Evolutionary conservation across 2,113 vertebrate species (phyloP).

Genomic region (Mustela lutreola): DNA sequence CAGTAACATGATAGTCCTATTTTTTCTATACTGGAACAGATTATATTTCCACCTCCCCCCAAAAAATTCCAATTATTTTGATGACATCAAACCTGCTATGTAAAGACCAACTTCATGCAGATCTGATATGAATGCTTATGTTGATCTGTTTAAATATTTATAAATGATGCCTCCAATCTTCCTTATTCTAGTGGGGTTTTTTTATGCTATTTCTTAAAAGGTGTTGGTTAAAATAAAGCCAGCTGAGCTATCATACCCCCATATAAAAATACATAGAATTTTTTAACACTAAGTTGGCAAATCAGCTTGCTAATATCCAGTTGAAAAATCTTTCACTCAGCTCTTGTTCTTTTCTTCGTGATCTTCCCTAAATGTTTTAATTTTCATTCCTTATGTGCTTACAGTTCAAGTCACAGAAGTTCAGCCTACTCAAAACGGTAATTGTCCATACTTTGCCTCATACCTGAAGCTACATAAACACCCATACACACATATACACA

Average conservation of each 20-base stretch:
- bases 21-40: constrained; percentile 54
- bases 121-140: constrained; percentile 74
- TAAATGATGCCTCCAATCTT: constrained; percentile 29
- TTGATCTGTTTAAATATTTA: constrained; percentile 76
- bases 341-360: background rate
- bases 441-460: background rate
- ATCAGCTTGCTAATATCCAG: background rate
- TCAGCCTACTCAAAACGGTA: background rate
- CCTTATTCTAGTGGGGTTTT: constrained; percentile 49
- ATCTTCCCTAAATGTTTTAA: background rate
- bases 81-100: constrained; percentile 69
- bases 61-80: constrained; percentile 48
- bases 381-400: background rate
- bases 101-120: constrained; percentile 60
- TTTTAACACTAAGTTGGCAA: background rate
- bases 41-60: constrained; percentile 20
- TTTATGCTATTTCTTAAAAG: constrained; percentile 7
- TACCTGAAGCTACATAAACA: background rate
- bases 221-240: constrained; percentile 48
- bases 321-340: background rate
- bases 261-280: background rate
- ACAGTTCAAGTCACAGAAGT: background rate
- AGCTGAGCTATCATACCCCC: background rate
- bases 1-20: background rate
- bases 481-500: background rate